These are phyloP conservation scores for Sebastes matsubarae DNA, from an alignment of 2,797 vertebrate species.

Conservation along the genomic window DNA sequence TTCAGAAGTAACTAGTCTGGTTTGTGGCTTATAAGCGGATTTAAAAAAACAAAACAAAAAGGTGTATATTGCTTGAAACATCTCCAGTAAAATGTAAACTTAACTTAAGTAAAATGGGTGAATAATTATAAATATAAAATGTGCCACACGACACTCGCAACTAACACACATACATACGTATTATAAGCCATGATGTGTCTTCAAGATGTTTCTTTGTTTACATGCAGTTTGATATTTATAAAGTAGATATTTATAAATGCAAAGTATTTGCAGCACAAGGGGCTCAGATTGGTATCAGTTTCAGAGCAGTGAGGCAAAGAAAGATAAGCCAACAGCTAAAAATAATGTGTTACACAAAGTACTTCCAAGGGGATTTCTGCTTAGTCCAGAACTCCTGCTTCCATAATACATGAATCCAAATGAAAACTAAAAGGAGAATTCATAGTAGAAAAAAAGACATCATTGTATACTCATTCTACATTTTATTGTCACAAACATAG, in stretches of 20 bases:
- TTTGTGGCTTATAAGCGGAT: neutral
- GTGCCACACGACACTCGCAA: neutral
- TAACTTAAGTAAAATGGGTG: neutral
- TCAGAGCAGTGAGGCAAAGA: neutral
- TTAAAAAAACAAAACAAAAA: neutral
- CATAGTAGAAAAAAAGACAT: neutral
- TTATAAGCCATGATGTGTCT: neutral
- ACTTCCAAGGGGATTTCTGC: slow-evolving; percentile 40
- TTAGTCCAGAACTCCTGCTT: neutral
- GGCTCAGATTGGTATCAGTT: slow-evolving; percentile 26
- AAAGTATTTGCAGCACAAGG: slow-evolving; percentile 8
- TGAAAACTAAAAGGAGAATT: neutral
- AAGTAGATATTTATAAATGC: slow-evolving; percentile 23
- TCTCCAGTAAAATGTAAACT: too few species aligned
- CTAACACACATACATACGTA: neutral
- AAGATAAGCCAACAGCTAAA: slow-evolving; percentile 42
- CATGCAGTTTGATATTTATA: neutral
- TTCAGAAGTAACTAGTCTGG: neutral
- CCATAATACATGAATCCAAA: slow-evolving; percentile 2
- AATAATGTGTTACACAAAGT: slow-evolving; percentile 35
- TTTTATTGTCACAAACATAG: neutral
- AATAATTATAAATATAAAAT: neutral
- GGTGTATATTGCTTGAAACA: neutral
- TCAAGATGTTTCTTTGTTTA: neutral
- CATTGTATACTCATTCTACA: neutral